A percentile compares a stretch with the other conserved stretches of the same genome.
Conservation (phyloP, 1,140 invertebrate species). For the Sitodiplosis mosellana region DNA sequence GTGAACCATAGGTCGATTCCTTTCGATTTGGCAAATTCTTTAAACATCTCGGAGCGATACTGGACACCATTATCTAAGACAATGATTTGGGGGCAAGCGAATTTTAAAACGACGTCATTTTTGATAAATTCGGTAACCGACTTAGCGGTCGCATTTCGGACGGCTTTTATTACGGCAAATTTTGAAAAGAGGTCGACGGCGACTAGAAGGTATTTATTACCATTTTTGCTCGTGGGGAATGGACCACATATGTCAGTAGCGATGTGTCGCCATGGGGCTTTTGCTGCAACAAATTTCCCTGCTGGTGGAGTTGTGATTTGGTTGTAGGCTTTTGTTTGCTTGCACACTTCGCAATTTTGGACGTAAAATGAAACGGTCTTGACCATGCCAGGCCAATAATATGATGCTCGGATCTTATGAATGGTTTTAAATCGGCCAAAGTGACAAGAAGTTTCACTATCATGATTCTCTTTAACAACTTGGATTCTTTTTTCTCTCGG, state of each 20-base stretch:
- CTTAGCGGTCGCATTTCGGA: constrained; percentile 4
- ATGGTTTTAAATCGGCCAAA: constrained; percentile 11
- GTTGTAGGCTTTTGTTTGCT: constrained; percentile 8
- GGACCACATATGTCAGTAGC: not conserved
- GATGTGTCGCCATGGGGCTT: not conserved
- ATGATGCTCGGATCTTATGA: constrained; percentile 7
- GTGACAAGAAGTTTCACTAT: constrained; percentile 8
- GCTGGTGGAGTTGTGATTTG: constrained; percentile 8
- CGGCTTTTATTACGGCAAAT: constrained; percentile 4
- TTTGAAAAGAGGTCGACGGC: constrained; percentile 7
- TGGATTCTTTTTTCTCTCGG: constrained; percentile 8
- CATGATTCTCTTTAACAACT: constrained; percentile 7
- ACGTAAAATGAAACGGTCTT: constrained; percentile 10
- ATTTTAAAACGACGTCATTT: constrained; percentile 6
- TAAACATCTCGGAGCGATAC: constrained; percentile 9
- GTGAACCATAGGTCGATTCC: constrained; percentile 7
- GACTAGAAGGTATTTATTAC: constrained; percentile 2
- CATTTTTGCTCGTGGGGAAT: not conserved
- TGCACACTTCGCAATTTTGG: constrained; percentile 11
- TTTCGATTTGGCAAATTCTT: constrained; percentile 5
- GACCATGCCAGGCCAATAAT: constrained; percentile 15
- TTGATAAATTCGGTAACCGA: constrained; percentile 3
- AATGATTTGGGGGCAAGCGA: constrained; percentile 8
- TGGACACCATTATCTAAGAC: constrained; percentile 12
- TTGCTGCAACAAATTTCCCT: constrained; percentile 3